Base-by-base conservation (phyloP, 2,113 vertebrate genomes). In the Mola mola region DNA sequence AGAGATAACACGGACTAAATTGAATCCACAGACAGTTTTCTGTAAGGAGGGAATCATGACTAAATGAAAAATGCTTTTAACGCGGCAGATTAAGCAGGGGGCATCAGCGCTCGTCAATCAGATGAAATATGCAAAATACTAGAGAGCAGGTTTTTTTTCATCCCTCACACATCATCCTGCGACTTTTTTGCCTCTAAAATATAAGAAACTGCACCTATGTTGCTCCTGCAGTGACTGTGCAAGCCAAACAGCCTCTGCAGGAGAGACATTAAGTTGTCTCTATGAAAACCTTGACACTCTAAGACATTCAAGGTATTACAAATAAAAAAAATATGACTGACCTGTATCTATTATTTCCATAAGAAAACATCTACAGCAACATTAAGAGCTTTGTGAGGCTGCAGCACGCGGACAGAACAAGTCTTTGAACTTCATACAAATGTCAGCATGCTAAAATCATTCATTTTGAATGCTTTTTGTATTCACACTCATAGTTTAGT, bases 11-110 rank as follows among this genome's bases (percentile, higher is more conserved):
- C 24, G 3, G 1, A 38, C 26, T 58, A 61, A 66, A 80, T 70
- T 67, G 17, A 70, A 72, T 84, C 80, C 72, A 26, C 50, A 75
- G 46, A 67, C 65, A 81, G 74, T 83, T 81, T 75, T 42, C 63
- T 37, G 36, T 7, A 36, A 78, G 46, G 56, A 74, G 58, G 79
- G 72, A 79, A 64, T 84, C 78, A 79, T 55, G 56, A 60, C 70
- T 78, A 66, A 76, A 73, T 82, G 50, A 78, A 75, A n/a, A 75
- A 84, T 50, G 66, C 75, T 79, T 86, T 84, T 63, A 79, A 34
- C 34, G 51, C 49, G 24, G 12, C 6, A 64, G 78, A 80, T 82
- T 78, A 78, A 46, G 66, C 16, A 62, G 21, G 13, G 66, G 41
- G 33, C 28, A 11, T 26, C 29, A 49, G 71, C 42, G 31, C 43